Percentiles rank a stretch among this genome's conserved stretches.
Evolutionary conservation across 2,113 vertebrate species (phyloP).

Genomic region (Neotragus pygmaeus): DNA sequence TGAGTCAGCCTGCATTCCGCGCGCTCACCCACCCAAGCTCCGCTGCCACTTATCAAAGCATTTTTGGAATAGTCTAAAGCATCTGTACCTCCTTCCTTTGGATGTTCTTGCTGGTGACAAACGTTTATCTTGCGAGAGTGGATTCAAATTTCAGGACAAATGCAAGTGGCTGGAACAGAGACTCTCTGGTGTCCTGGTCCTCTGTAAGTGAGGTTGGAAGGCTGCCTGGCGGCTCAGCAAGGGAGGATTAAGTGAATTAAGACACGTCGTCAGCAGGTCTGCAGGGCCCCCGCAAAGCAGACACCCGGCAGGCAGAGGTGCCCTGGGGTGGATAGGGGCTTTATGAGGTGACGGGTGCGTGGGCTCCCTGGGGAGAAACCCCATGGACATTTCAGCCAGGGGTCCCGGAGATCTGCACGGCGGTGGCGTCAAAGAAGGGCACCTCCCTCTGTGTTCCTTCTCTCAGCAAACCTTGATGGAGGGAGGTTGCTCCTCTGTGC

Average conservation of each 20-base stretch:
- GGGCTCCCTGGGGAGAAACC: not conserved
- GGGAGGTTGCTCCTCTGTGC: not conserved
- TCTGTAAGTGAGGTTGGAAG: not conserved
- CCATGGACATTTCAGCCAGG: rapidly evolving
- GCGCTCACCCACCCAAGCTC: rapidly evolving
- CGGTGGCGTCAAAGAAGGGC: rapidly evolving
- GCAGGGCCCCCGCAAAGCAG: not conserved
- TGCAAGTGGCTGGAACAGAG: not conserved
- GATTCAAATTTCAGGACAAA: not conserved
- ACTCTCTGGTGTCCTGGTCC: not conserved
- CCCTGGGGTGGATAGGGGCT: too few relatives aligned
- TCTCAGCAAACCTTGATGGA: not conserved
- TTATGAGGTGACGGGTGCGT: rapidly evolving
- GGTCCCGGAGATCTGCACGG: rapidly evolving
- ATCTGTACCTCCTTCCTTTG: not conserved
- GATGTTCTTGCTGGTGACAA: not conserved
- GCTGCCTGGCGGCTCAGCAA: rapidly evolving
- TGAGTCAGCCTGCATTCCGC: rapidly evolving
- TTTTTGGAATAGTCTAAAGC: not conserved
- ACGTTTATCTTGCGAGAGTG: not conserved
- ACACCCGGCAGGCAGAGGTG: not conserved
- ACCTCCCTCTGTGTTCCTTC: rapidly evolving
- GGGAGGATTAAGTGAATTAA: not conserved
- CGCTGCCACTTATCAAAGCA: rapidly evolving
- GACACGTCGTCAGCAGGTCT: not conserved